These are phyloP conservation scores for Rotaria sp. DNA, from an alignment of 2,888 invertebrate species.

Conservation along the genomic window DNA sequence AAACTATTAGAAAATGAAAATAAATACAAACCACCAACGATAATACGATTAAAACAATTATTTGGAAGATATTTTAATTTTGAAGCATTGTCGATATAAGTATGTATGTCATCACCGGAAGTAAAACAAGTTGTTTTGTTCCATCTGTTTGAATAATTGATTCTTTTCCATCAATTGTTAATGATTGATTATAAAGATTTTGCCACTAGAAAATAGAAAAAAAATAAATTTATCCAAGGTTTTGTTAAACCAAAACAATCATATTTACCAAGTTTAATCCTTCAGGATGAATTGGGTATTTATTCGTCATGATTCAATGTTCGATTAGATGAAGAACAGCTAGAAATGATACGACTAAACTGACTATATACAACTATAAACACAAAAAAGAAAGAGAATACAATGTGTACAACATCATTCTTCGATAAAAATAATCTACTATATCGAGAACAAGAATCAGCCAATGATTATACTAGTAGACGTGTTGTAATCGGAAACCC, in stretches of 20 bases:
- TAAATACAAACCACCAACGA: neutral
- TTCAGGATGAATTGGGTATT: neutral
- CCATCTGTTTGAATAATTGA: neutral
- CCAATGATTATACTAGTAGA: no score
- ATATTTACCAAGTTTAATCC: neutral
- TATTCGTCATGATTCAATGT: neutral
- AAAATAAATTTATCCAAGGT: neutral
- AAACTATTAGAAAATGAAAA: neutral
- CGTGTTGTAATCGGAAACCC: no score
- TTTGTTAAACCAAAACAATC: neutral
- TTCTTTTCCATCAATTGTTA: neutral
- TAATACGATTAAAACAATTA: neutral
- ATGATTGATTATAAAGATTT: constrained; percentile 5
- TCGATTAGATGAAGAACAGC: neutral
- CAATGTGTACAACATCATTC: no score
- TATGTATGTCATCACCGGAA: neutral
- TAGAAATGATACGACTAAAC: neutral
- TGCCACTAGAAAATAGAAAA: neutral
- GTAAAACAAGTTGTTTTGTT: neutral
- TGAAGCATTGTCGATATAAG: neutral
- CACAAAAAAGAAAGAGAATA: neutral
- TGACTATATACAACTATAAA: neutral
- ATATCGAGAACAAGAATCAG: no score
- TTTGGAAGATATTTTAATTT: neutral
- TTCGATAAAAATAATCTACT: no score